Evolutionary conservation across 2,888 invertebrate genomes (phyloP), one percentile per base, ranked within the genome.

Genomic region (Plusia festucae): DNA sequence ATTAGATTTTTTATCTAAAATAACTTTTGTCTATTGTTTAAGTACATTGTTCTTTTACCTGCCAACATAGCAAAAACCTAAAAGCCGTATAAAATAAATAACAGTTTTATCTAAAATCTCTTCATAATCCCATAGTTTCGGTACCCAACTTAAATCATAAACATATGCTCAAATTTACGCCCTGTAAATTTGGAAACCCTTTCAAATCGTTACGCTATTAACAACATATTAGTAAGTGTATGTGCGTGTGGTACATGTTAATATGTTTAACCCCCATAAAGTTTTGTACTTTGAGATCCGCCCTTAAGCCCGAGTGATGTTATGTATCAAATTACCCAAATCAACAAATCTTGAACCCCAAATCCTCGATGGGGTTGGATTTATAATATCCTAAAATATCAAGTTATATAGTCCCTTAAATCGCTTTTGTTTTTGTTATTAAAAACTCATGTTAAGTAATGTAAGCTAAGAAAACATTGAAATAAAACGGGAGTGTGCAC

Each of bases 361-460:
- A 69, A 78, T 54, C 55, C 63, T 57, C 57, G 55, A 61, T 46
- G 60, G 72, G 67, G 66, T 78, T 61, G 49, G 62, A 70, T 70
- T 68, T 68, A 75, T 54, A 51, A 62, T 68, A 60, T 56, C 67
- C 78, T 71, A 71, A 67, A 78, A 78, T 70, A 81, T 76, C 66
- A 70, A 46, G 46, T 64, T 70, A 57, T 62, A 53, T 54, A 60
- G 27, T 59, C 16, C 30, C 15, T 63, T 44, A 22, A 53, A 63
- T 58, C 22, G 69, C 49, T 57, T 52, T 61, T 55, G n/a, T 53
- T n/a, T n/a, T 56, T 40, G 59, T 63, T 30, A 55, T 49, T 49
- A 18, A 18, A n/a, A n/a, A 15, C 18, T 11, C 18, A 18, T 20
- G 11, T 20, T 20, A 18, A 40, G n/a, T 40, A 40, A n/a, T 15